Percentiles rank a stretch among this genome's conserved stretches.
Conservation (phyloP, 2,797 vertebrate genomes). For the Eleutherodactylus coqui region DNA sequence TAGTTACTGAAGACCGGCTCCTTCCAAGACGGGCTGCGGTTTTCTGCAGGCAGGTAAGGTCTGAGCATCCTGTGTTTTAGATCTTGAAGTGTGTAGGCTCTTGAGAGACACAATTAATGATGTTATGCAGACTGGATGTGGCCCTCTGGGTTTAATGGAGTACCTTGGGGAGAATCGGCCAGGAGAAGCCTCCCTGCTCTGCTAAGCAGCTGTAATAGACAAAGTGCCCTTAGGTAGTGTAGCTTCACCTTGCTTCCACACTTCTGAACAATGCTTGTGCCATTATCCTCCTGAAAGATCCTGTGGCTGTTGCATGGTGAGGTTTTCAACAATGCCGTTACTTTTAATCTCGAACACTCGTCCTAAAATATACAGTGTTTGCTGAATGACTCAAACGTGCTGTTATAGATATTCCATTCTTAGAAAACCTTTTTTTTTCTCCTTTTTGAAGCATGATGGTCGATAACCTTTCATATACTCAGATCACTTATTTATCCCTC, state of each 20-base stretch:
- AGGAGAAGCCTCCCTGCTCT: conserved; percentile 45
- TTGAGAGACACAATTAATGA: conserved; percentile 59
- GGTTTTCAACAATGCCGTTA: conserved; percentile 33
- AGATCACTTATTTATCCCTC: background rate
- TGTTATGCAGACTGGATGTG: conserved; percentile 59
- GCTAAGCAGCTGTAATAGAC: conserved; percentile 43
- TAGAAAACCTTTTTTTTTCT: background rate
- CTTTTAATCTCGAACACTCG: conserved; percentile 29
- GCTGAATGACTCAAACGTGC: background rate
- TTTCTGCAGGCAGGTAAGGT: conserved; percentile 58
- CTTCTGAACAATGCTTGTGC: conserved; percentile 23
- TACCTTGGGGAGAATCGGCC: conserved; percentile 26
- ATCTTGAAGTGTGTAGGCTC: conserved; percentile 54
- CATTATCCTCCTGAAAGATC: conserved; percentile 17
- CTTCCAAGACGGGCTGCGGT: conserved; percentile 35
- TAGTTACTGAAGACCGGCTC: conserved; percentile 14
- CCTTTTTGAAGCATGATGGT: background rate
- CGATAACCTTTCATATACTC: background rate
- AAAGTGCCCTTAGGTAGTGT: conserved; percentile 32
- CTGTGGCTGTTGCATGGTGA: conserved; percentile 28
- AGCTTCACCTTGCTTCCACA: conserved; percentile 35
- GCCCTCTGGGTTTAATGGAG: conserved; percentile 43
- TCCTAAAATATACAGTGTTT: conserved; percentile 18
- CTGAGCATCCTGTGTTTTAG: conserved; percentile 18
- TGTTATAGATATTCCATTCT: conserved; percentile 20